phyloP scores from a whole-genome alignment of 2,888 invertebrate species.

The Eugnorisma glareosa region DNA sequence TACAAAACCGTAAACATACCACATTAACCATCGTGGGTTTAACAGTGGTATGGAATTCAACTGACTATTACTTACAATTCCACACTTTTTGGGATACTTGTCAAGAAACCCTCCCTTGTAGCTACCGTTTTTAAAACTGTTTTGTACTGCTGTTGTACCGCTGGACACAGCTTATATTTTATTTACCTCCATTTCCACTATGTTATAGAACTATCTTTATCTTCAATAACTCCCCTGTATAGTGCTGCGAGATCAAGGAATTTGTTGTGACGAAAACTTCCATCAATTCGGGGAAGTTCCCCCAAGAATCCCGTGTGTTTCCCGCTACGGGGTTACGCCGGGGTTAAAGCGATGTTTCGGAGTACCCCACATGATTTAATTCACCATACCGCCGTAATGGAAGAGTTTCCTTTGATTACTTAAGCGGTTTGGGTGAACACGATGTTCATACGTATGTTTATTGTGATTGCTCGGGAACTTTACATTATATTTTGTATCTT shows the following conservation, averaged over 20 bases:
- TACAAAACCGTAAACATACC: no score
- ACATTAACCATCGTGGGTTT: no score
- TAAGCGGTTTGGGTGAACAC: slow-evolving; percentile 27
- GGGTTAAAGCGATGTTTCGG: slow-evolving; percentile 24
- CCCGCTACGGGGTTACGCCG: slow-evolving; percentile 25
- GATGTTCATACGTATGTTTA: slow-evolving; percentile 22
- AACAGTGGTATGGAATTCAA: no score
- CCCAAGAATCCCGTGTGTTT: slow-evolving; percentile 21
- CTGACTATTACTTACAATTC: neutral
- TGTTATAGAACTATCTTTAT: neutral
- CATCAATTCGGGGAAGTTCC: slow-evolving; percentile 41
- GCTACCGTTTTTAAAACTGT: neutral
- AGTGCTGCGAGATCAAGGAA: slow-evolving; percentile 29
- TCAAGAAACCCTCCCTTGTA: neutral
- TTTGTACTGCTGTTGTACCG: no score
- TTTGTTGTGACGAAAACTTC: slow-evolving; percentile 53
- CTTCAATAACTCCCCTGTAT: slow-evolving; percentile 14
- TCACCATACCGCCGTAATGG: slow-evolving; percentile 53
- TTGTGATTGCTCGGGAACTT: slow-evolving; percentile 26
- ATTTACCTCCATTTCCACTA: no score
- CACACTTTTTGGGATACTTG: neutral
- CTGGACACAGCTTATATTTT: neutral
- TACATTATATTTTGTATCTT: slow-evolving; percentile 12
- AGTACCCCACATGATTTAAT: slow-evolving; percentile 53
- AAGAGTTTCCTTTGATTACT: slow-evolving; percentile 62